Evolutionary conservation across 1,140 invertebrate genomes (phyloP), one percentile per base, ranked within the genome.

Genomic region (Reticulitermes speratus): DNA sequence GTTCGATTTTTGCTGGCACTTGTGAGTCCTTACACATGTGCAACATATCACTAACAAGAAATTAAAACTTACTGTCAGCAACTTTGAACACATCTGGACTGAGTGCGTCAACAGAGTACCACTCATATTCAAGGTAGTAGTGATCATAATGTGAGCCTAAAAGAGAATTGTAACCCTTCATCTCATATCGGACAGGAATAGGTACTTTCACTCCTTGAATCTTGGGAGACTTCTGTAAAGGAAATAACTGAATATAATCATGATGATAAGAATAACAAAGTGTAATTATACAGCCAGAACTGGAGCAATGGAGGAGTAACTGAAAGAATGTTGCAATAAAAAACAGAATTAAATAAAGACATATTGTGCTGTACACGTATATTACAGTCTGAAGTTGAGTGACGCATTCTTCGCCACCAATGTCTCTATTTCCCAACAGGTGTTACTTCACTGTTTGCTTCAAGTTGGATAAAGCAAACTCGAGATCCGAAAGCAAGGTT

Each of bases 111-210:
- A 93, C 92, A 30, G 93, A 92, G 89, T 95, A 98, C 89, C 94
- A 94, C 85, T 94, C 93, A 89, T 99, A 99, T 45, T 95, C 93
- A 44, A 99, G 89, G 90, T 97, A 96, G 90, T 99, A 99, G 91
- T 98, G 97, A 91, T 99, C 98, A 89, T 97, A 99, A 91, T 99
- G 98, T 14, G 97, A 99, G 1, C 97, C 97, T 1, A 99, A 92
- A 1, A 99, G 92, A 0, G 95, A 95, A 90, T 99, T 98, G 90
- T 95, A 99, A 25, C 98, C 98, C 89, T 94, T 94, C 97, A 99
- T 99, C 91, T 98, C 96, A 91, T 98, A 99, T 84, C 95, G 94
- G 44, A 96, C 91, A 23, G 96, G 96, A 87, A 94, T 92, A 45
- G 93, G 30, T 59, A 83, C 44, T 44, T 83, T 44, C 30, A 48